Evolutionary conservation across 2,888 invertebrate genomes (phyloP), one percentile per base, ranked within the genome.

Genomic region (Phymatocera aterrima): DNA sequence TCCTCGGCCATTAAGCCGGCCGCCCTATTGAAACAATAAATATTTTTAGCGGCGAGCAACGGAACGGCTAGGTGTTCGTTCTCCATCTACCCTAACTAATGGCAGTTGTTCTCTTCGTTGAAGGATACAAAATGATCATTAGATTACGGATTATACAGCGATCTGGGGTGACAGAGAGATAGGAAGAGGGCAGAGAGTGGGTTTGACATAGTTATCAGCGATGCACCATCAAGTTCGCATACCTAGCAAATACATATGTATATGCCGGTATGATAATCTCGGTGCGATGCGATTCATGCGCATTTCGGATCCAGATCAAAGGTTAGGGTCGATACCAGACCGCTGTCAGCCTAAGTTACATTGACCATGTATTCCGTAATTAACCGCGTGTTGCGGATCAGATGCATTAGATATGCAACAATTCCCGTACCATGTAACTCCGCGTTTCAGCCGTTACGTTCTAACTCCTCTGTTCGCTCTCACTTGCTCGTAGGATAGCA

Each of bases 21-120:
- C 80, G 82, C 81, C 85, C 86, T 82, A 78, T 78, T 81, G 85
- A 84, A 84, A 84, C 85, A 86, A 86, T 86, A 85, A 83, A 84
- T 83, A 82, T 81, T 79, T 77, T 60, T 24, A 40, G 21, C 57
- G 75, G 21, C 37, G 43, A 24, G 75, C 24, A n/a, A 48, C n/a
- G 57, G 24, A n/a, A 48, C n/a, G 57, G 24, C n/a, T 37, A 75
- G 57, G 57, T 75, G 75, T 37, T 34, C 43, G 37, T 43, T 40
- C 28, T 6, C 40, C 34, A 40, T 37, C 75, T 40, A 15, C 57
- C 48, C 72, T 18, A 34, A 51, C 48, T n/a, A 51, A 51, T 21
- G 18, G 28, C 34, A 18, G 18, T 21, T 34, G 31, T 21, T 3
- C 34, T 51, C 18, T 12, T 57, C 2, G 54, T 40, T 54, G 57